Evolutionary conservation across 2,113 vertebrate species (phyloP), one percentile per base, ranked within the genome.

Genomic region (Xyrauchen texanus): DNA sequence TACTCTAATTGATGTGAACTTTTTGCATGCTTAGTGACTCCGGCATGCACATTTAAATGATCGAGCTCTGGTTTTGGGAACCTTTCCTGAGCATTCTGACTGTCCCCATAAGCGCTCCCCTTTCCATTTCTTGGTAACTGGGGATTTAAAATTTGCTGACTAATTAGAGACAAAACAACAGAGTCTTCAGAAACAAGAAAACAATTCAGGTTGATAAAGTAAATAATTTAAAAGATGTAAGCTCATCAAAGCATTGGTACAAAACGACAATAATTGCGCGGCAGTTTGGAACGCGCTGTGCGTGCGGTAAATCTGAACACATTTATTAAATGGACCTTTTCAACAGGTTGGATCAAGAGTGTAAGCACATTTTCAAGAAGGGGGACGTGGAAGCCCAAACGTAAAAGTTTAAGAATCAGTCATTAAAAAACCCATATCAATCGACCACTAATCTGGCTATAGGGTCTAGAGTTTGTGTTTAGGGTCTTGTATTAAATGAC

Each of bases 121-220:
- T 88, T 85, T 84, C 81, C 77, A 84, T 84, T 86, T 88, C 81
- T 87, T 80, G 80, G 76, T 58, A 81, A 47, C 9, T 65, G 70
- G 82, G 68, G 70, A 61, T 85, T 81, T 78, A 78, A 82, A 83
- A 84, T 84, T 80, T 69, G 62, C 49, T 49, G 76, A 81, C 58
- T 81, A 68, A 69, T 80, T 76, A 12, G 44, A 78, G 68, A 42
- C 58, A 81, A 79, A 76, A 73, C 69, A 49, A 57, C 57, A 79
- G 83, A 84, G 81, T 82, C 47, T 55, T 83, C 68, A 73, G 21
- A 85, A 84, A 71, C 21, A 34, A 34, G 21, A 34, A 34, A 34
- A 34, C 68, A 83, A 76, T 85, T 70, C 61, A 79, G 52, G 64
- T 53, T 68, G 53, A 47, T 12, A 16, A 4, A 7, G 60, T 85